phyloP scores from a whole-genome alignment of 2,113 vertebrate species.

The Blennius ocellaris region DNA sequence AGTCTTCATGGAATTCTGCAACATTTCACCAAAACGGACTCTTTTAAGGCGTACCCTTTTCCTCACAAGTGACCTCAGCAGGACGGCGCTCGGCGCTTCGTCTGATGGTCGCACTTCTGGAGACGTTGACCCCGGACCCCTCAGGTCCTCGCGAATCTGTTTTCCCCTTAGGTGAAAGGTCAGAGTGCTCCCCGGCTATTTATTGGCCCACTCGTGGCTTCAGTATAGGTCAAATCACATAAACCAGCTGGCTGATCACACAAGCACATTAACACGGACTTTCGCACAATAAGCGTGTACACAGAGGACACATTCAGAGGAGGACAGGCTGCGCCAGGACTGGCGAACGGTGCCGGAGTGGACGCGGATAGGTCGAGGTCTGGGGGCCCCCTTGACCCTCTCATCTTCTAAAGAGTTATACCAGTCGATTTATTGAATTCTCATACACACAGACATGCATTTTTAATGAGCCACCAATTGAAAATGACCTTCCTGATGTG shows the following conservation, averaged over 20 bases:
- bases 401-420: slow-evolving; percentile 50
- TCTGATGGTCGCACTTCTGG: slow-evolving; percentile 53
- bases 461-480: neutral
- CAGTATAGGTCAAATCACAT: slow-evolving; percentile 65
- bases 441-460: neutral
- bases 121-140: slow-evolving; percentile 45
- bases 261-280: slow-evolving; percentile 48
- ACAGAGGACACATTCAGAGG: slow-evolving; percentile 37
- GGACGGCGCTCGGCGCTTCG: slow-evolving; percentile 13
- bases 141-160: slow-evolving; percentile 48
- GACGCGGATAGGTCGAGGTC: slow-evolving; percentile 52
- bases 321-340: slow-evolving; percentile 13
- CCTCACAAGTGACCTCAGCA: slow-evolving; percentile 3
- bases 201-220: slow-evolving; percentile 66
- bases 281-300: slow-evolving; percentile 30
- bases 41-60: slow-evolving; percentile 13
- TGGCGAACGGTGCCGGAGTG: slow-evolving; percentile 33
- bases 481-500: slow-evolving; percentile 26
- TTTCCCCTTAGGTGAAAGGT: slow-evolving; percentile 65
- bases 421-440: slow-evolving; percentile 52
- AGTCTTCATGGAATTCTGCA: slow-evolving; percentile 12
- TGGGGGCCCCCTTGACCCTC: slow-evolving; percentile 52
- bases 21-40: slow-evolving; percentile 15
- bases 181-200: slow-evolving; percentile 49
- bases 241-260: slow-evolving; percentile 67